phyloP scores from a whole-genome alignment of 2,888 invertebrate species.

The Mesorhabditis belari region DNA sequence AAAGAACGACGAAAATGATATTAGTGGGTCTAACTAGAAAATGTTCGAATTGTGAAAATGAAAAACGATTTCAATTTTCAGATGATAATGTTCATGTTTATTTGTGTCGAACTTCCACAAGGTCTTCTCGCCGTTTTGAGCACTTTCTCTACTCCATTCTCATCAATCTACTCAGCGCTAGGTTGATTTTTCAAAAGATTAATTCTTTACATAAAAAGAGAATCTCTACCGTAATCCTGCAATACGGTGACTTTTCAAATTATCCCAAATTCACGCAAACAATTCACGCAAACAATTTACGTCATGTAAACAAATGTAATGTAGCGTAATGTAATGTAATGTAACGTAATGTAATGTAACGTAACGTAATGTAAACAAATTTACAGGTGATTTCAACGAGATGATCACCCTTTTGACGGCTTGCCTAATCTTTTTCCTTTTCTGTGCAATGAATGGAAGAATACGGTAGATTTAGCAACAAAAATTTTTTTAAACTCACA shows the following conservation, averaged over 20 bases:
- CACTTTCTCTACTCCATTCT: constrained; percentile 17
- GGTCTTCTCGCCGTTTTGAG: constrained; percentile 38
- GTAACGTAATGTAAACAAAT: too few species aligned
- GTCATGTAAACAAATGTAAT: too few species aligned
- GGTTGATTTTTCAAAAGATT: neutral
- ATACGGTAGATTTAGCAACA: constrained; percentile 8
- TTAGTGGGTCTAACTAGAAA: too few species aligned
- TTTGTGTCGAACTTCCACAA: constrained; percentile 46
- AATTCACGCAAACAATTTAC: too few species aligned
- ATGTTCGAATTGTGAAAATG: too few species aligned
- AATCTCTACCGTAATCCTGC: neutral
- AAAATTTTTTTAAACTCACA: neutral
- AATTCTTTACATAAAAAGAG: neutral
- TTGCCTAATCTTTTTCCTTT: constrained; percentile 43
- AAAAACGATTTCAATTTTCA: constrained; percentile 14
- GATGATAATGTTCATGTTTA: constrained; percentile 47
- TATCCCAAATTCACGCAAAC: too few species aligned
- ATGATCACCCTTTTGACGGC: constrained; percentile 43
- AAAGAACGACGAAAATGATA: constrained; percentile 45
- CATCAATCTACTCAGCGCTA: constrained; percentile 28
- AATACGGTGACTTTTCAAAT: neutral
- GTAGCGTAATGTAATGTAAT: too few species aligned
- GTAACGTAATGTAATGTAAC: too few species aligned
- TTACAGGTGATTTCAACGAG: constrained; percentile 40
- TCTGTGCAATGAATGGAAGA: constrained; percentile 44